Evolutionary conservation across 2,797 vertebrate species (phyloP).

Genomic region (Acrocephalus scirpaceus): DNA sequence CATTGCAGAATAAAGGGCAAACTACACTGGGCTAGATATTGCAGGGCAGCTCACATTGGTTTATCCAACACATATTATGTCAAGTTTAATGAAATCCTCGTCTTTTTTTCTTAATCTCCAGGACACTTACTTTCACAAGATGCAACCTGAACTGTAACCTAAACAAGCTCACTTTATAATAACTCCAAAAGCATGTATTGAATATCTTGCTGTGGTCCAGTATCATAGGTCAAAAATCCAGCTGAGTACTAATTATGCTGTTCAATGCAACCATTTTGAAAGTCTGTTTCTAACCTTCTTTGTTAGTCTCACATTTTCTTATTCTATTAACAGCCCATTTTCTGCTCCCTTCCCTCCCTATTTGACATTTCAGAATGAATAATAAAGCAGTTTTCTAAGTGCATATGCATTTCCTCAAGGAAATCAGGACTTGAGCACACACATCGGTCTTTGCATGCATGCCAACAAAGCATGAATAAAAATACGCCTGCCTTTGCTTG

Average conservation of each 20-base stretch:
- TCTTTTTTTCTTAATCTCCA: not conserved
- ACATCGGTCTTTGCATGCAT: not conserved
- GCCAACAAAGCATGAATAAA: not conserved
- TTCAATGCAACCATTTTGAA: not conserved
- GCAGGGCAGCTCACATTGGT: not conserved
- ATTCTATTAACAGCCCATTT: slow-evolving; percentile 9
- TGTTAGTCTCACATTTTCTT: slow-evolving; percentile 10
- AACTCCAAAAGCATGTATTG: not conserved
- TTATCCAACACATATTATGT: not conserved
- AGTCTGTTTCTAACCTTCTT: not conserved
- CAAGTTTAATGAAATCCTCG: not conserved
- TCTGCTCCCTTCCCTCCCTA: not conserved
- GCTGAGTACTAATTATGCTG: not conserved
- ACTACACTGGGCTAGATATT: not conserved
- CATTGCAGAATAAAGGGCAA: not conserved
- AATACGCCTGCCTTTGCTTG: slow-evolving; percentile 15
- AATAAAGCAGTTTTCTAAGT: slow-evolving; percentile 17
- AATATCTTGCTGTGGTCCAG: not conserved
- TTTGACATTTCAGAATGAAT: slow-evolving; percentile 41
- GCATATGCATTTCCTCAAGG: slow-evolving; percentile 46
- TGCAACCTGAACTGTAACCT: not conserved
- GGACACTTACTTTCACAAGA: not conserved
- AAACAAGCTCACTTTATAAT: not conserved
- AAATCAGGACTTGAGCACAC: slow-evolving; percentile 9
- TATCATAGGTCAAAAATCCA: slow-evolving; percentile 7